phyloP scores from a whole-genome alignment of 2,888 invertebrate species.

The Apodemia zela region DNA sequence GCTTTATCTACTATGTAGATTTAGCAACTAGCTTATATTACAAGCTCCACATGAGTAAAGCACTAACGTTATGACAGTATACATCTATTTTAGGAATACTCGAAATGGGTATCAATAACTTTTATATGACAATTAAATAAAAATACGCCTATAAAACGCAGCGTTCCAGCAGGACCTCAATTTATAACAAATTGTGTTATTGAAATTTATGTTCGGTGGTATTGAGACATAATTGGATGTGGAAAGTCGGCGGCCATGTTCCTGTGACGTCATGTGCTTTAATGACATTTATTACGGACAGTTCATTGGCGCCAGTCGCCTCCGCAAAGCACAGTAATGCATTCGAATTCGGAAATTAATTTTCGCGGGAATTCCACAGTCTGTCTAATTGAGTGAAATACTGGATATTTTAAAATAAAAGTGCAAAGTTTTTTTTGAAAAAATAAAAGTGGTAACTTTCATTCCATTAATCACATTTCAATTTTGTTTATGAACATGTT shows the following conservation, averaged over 20 bases:
- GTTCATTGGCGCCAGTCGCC: slow-evolving; percentile 63
- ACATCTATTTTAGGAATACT: not conserved
- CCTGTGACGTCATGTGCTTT: slow-evolving; percentile 63
- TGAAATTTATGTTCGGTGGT: slow-evolving; percentile 72
- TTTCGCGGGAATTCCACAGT: slow-evolving; percentile 45
- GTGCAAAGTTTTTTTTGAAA: too few species aligned
- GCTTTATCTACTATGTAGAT: not conserved
- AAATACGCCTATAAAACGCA: slow-evolving; percentile 10
- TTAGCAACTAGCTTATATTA: not conserved
- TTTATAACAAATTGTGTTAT: slow-evolving; percentile 72
- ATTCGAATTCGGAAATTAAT: slow-evolving; percentile 51
- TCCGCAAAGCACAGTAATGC: slow-evolving; percentile 43
- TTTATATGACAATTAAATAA: slow-evolving; percentile 17
- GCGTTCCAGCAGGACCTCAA: slow-evolving; percentile 44
- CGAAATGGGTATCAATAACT: slow-evolving; percentile 9
- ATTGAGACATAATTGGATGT: slow-evolving; percentile 72
- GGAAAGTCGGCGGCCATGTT: slow-evolving; percentile 60
- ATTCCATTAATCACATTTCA: too few species aligned
- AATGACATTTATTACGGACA: slow-evolving; percentile 71
- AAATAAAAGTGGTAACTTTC: too few species aligned
- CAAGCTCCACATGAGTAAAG: too few species aligned
- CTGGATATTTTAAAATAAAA: not conserved
- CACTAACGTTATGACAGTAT: not conserved
- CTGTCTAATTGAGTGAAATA: not conserved
- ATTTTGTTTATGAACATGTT: too few species aligned